Base-by-base conservation (phyloP, 1,140 invertebrate species). In the Drosophila nebulosa region DNA sequence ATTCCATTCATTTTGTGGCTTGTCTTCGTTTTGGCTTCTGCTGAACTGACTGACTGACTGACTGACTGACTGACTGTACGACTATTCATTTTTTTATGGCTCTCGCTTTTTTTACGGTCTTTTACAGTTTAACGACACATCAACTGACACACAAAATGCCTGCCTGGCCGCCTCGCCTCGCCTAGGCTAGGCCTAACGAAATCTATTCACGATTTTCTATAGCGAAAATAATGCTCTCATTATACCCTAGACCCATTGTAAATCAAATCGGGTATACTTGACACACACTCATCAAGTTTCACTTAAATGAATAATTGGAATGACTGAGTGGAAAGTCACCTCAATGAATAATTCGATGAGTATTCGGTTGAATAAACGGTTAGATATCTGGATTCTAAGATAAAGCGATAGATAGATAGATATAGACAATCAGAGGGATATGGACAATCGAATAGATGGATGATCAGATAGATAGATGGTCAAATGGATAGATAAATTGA, bases 101-200 rank as follows among this genome's bases (percentile, higher is more conserved):
- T 58, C 39, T 56, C 53, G 6, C 67, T 65, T 77, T 83, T 75
- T 84, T 88, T 88, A 88, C 83, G 78, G 83, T 76, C 83, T 74
- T 88, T 88, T 81, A 79, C 83, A 88, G 83, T 83, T 88, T 88
- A 88, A 88, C 83, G 83, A 88, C 78, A 69, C 83, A 88, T 88
- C 79, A 26, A 81, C 78, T 86, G 81, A 67, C 74, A 81, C 64
- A 86, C 76, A 69, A 77, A 78, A 66, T 46, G 39, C 39, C 39
- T 46, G 39, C 6, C 39, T 10, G 32, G 32, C 9, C 35, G 2
- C 1, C 61, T 3, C 35, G 35, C 12, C 62, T 66, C 55, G 51
- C 57, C 21, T 21, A n/a, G n/a, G 18, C n/a, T 51, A 32, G 35
- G 42, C 6, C 56, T 39, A 58, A 69, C 64, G 57, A 75, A 83